Evolutionary conservation across 2,888 invertebrate species (phyloP).

Genomic region (Masnerella sp.): DNA sequence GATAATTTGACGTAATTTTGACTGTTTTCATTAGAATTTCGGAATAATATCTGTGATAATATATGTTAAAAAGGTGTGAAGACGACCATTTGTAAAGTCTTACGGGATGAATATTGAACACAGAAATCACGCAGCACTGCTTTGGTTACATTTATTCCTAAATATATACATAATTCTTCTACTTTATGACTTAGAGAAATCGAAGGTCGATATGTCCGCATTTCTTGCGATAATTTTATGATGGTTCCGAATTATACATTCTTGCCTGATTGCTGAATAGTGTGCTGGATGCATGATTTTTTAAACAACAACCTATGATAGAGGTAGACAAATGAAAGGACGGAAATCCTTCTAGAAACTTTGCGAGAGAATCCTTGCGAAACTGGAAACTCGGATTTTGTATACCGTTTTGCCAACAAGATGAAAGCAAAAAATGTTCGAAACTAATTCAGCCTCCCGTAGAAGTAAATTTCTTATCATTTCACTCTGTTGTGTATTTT

Average conservation of each 20-base stretch:
- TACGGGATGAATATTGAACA: slow-evolving; percentile 20
- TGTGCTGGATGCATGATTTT: slow-evolving; percentile 54
- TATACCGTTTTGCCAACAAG: background rate
- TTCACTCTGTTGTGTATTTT: slow-evolving; percentile 26
- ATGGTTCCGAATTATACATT: slow-evolving; percentile 59
- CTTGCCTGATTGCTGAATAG: slow-evolving; percentile 59
- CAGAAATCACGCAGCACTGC: slow-evolving; percentile 46
- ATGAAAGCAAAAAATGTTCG: slow-evolving; percentile 1
- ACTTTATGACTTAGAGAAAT: slow-evolving; percentile 44
- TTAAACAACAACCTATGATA: slow-evolving; percentile 48
- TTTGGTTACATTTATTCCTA: slow-evolving; percentile 41
- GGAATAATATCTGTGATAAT: slow-evolving; percentile 58
- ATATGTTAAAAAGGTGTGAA: slow-evolving; percentile 43
- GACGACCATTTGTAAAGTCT: slow-evolving; percentile 33
- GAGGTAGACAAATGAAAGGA: slow-evolving; percentile 53
- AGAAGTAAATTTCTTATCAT: slow-evolving; percentile 32
- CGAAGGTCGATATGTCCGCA: slow-evolving; percentile 41
- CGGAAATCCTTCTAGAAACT: slow-evolving; percentile 54
- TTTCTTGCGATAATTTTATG: slow-evolving; percentile 55
- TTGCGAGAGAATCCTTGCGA: slow-evolving; percentile 44
- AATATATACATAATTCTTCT: slow-evolving; percentile 50
- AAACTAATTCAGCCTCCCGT: slow-evolving; percentile 16
- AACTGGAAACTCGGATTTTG: slow-evolving; percentile 40
- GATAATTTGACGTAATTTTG: slow-evolving; percentile 38
- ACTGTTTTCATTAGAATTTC: slow-evolving; percentile 42